Base-by-base conservation (phyloP, 2,888 invertebrate species). In the Labia minor region DNA sequence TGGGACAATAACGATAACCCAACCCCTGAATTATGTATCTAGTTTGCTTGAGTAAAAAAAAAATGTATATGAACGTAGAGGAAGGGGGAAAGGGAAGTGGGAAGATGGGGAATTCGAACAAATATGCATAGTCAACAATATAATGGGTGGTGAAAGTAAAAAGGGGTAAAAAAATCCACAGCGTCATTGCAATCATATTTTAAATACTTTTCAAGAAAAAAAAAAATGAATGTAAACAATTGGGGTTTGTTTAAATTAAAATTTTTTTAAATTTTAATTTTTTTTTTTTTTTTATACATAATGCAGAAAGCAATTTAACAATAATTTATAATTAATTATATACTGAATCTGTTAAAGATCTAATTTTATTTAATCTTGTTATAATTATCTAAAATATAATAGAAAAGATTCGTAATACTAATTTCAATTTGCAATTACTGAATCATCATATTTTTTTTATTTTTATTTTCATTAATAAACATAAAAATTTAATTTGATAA, bases 1-100 rank as follows among this genome's bases (percentile, higher is more conserved):
- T 49, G 49, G 14, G 49, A 49, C 49, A 49, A 49, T 49, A 49
- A 49, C 49, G 49, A 49, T 49, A 49, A 49, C 49, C 49, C 49
- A 2, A 4, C 49, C 49, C 49, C 49, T 49, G 49, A 49, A 49
- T 49, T 49, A 49, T 49, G 16, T 4, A 49, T 49, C 49, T 49
- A 49, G 49, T 49, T 49, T 49, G 49, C 49, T 49, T 49, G 49
- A 8, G 6, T n/a, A 49, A 49, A 49, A n/a, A n/a, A n/a, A 49
- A 49, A n/a, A 49, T 49, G 16, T 49, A 49, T 49, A 49, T 49
- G 14, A 8, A 49, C 14, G 14, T 49, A n/a, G 14, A 16, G 6
- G 16, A 49, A 16, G 6, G 16, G 16, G 49, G 49, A 49, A 49
- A 49, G n/a, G n/a, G n/a, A n/a, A n/a, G n/a, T n/a, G n/a, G n/a